phyloP scores from a whole-genome alignment of 2,113 vertebrate species.

The Furnarius figulus region DNA sequence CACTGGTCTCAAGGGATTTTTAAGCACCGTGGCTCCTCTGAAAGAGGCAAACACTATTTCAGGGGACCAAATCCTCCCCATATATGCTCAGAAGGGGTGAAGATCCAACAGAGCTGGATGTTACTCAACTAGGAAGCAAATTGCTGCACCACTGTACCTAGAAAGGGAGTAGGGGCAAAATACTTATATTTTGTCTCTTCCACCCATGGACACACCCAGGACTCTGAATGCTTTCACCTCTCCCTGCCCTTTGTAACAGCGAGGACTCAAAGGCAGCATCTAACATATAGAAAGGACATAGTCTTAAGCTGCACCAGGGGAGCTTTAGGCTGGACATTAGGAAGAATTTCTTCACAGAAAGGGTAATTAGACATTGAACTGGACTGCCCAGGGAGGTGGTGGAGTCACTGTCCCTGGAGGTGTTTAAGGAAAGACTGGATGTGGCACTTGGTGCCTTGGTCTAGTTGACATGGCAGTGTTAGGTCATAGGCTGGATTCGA shows the following conservation, averaged over 20 bases:
- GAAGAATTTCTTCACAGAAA: background rate
- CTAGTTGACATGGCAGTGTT: background rate
- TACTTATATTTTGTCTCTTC: background rate
- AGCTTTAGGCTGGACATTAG: background rate
- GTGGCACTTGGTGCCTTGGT: too few species aligned
- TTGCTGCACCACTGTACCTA: background rate
- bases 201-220: too few species aligned
- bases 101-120: background rate
- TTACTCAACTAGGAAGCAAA: background rate
- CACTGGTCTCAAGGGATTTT: background rate
- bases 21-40: background rate
- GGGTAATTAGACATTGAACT: background rate
- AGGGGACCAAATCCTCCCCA: background rate
- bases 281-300: too few species aligned
- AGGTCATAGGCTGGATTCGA: background rate
- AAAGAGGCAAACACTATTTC: background rate
- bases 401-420: background rate
- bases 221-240: background rate
- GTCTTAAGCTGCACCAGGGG: too few species aligned
- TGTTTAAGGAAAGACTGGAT: background rate
- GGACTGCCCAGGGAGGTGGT: background rate
- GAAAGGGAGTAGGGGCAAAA: background rate
- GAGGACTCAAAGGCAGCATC: background rate
- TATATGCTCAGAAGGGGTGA: background rate
- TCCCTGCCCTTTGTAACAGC: rapidly evolving